A percentile compares a stretch with the other conserved stretches of the same genome.
These are phyloP conservation scores for Didymodactylos carnosus DNA, from an alignment of 2,888 invertebrate species.

Conservation along the genomic window DNA sequence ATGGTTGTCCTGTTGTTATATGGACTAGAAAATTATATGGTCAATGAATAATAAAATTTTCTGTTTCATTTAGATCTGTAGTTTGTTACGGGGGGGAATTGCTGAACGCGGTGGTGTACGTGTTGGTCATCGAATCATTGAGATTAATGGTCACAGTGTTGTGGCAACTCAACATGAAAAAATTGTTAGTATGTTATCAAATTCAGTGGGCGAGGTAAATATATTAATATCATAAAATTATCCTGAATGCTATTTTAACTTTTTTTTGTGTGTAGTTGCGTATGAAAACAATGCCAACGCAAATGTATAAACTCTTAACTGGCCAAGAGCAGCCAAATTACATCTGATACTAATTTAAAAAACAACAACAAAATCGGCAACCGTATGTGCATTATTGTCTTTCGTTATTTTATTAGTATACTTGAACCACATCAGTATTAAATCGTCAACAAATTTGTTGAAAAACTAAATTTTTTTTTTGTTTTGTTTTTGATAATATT, in stretches of 20 bases:
- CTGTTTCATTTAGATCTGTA: conserved; percentile 57
- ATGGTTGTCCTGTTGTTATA: too few species aligned
- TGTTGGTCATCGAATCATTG: conserved; percentile 96
- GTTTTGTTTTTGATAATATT: too few species aligned
- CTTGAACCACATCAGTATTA: too few species aligned
- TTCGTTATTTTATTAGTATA: too few species aligned
- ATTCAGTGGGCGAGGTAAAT: conserved; percentile 88
- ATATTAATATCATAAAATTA: not conserved
- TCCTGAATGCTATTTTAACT: conserved; percentile 12
- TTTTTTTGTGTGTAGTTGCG: conserved; percentile 53
- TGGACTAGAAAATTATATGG: not conserved
- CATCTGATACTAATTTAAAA: too few species aligned
- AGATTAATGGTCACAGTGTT: conserved; percentile 97
- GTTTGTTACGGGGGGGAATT: conserved; percentile 85
- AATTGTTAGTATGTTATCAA: conserved; percentile 92
- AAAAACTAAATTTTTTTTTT: too few species aligned
- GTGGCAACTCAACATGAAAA: conserved; percentile 98
- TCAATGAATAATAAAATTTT: not conserved
- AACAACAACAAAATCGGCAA: too few species aligned
- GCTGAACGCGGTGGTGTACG: conserved; percentile 95
- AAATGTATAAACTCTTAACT: conserved; percentile 93
- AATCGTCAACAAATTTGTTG: too few species aligned
- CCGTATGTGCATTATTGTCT: too few species aligned
- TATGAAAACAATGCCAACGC: conserved; percentile 99
- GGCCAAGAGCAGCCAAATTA: conserved; percentile 57